Evolutionary conservation across 2,113 vertebrate genomes (phyloP), one percentile per base, ranked within the genome.

Genomic region (Malurus alboscapulatus): DNA sequence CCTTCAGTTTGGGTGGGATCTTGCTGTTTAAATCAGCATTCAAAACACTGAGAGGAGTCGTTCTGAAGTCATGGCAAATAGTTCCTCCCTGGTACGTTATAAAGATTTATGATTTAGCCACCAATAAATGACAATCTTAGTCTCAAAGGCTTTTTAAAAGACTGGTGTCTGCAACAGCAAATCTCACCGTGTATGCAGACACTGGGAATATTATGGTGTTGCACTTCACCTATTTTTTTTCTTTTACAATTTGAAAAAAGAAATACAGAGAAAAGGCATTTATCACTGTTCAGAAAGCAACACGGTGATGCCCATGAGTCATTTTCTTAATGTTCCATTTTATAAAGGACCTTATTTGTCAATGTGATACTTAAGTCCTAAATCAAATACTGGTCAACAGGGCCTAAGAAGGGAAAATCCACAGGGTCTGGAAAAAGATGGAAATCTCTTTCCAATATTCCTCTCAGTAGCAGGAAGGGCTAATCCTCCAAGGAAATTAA

Each of bases 301-400:
- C 45, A 17, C 4, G 17, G 26, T 25, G 10, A 85, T 79, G 45
- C 22, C 26, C 45, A n/a, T 68, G 45, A 94, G 25, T 83, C 72
- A 92, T 84, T 85, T 86, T 85, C 54, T 34, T 87, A 67, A 93
- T 73, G 90, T 58, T 77, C 34, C 1, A 0, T 83, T 96, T 82
- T 85, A 79, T 89, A 76, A 91, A 91, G 48, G 40, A 67, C 42
- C 19, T 80, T 59, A 80, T 93, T 93, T 84, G 25, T 92, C 90
- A 93, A 5, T 32, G 25, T 1, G 8, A 72, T 71, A 47, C 30
- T 42, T 1, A 5, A 66, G 30, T 66, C 54, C 34, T 93, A 91
- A 87, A 91, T 87, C 63, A 93, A 87, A 45, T 30, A 50, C 1
- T 9, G 59, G 21, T 27, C 38, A 91, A 55, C 29, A 12, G 7